Base-by-base conservation (phyloP, 2,888 invertebrate species). In the Sarcophaga rosellei region DNA sequence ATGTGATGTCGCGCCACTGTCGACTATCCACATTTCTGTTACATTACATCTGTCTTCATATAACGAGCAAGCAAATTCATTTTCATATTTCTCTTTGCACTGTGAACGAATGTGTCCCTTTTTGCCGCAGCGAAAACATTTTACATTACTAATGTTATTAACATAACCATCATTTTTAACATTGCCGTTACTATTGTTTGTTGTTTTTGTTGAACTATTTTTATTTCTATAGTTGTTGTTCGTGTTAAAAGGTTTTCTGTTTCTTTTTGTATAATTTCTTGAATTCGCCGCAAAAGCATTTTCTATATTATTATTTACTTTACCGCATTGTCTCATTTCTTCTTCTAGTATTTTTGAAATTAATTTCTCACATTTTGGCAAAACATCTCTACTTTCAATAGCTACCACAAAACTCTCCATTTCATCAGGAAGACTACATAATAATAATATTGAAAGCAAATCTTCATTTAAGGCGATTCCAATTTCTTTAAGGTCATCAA, bases 351-450 rank as follows among this genome's bases (percentile, higher is more conserved):
- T 75, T 65, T 85, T 85, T 0, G 83, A 57, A 12, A 85, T 78
- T 45, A 85, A 62, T 21, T 72, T 59, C 47, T 81, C 77, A n/a
- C 53, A 63, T 47, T 47, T 79, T 4, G 83, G 87, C 12, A 87
- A 74, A 20, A 8, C 4, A 59, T 78, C 83, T 21, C 87, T 57
- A n/a, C 83, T 85, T 65, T 87, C 81, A 6, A 87, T 83, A 44
- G 85, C 81, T 6, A 85, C 79, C 2, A 85, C 74, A 59, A 85
- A 81, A 78, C 62, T 81, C 47, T 81, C 85, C 77, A 85, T 81
- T 72, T 84, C 80, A 8, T 77, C 75, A 8, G 80, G 70, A 69
- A 85, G 72, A n/a, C 72, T 72, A 45, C 87, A 85, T 20, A 87
- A 59, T n/a, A 87, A 75, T 47, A 87, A 70, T 25, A 87, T 61